Evolutionary conservation across 2,113 vertebrate genomes (phyloP), one percentile per base, ranked within the genome.

Genomic region (Pelvicachromis taeniatus): DNA sequence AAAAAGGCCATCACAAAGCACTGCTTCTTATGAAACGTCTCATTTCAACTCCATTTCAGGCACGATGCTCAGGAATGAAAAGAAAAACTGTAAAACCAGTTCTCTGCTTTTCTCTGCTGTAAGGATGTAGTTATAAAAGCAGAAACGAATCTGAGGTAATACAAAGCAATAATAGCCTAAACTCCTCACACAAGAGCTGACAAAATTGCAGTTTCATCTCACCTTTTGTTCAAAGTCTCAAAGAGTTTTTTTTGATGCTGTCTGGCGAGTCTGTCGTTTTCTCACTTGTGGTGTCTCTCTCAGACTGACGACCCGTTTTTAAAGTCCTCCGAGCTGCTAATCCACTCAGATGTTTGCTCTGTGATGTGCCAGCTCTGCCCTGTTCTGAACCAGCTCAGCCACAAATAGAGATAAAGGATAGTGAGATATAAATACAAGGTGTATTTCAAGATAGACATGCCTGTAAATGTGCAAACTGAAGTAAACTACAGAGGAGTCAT

Each of bases 251-350:
- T 68, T 56, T 56, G 70, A 40, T 86, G 88, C 52, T 83, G 61
- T 40, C 35, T 65, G 83, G 40, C 54, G 80, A 83, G 38, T 23
- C 23, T 7, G 59, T 83, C 19, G 4, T 61, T 19, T 81, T 80
- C 77, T 82, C 5, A 8, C 29, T 77, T 80, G 73, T 73, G 45
- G 52, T n/a, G 12, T 21, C 77, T 85, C 52, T 81, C 54, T 35
- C 61, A 21, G 85, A 21, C 53, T 5, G 26, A 53, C 29, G 7
- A 13, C 38, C 35, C 48, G n/a, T 11, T 89, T 92, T 90, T 93
- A 92, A 87, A 92, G 78, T 78, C 81, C 61, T 75, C 45, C 3
- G 9, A 85, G 48, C 73, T 59, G 33, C 58, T 94, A 90, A 93
- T 93, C 91, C 77, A n/a, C 33, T 90, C 80, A 90, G 63, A 87